Evolutionary conservation across 1,140 invertebrate genomes (phyloP), one percentile per base, ranked within the genome.

Genomic region (Rhynchophorus ferrugineus): DNA sequence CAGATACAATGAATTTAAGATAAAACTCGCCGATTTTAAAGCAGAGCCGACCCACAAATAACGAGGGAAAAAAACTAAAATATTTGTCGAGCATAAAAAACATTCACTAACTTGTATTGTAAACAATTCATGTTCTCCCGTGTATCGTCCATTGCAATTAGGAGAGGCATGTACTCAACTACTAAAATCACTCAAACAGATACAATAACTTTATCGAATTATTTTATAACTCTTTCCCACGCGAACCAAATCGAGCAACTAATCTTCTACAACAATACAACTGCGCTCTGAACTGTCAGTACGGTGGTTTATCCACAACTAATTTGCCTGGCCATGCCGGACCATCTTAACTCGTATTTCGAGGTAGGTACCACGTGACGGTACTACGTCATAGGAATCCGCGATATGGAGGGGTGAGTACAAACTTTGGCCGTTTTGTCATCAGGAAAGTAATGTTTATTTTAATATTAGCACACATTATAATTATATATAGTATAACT

Each of bases 161-260:
- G 11, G 5, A 29, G 24, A 29, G 24, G 24, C 24, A 29, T 29
- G 24, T 6, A 29, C 24, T 13, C 18, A 50, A 3, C 13, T 9
- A 43, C n/a, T n/a, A 44, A 44, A 18, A 19, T 18, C 20, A 17
- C 13, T 24, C 21, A 11, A 20, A 43, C 3, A 45, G 35, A 50
- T 51, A 17, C 49, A 63, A 59, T 61, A 61, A 63, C 61, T 63
- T 63, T n/a, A n/a, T n/a, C n/a, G n/a, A n/a, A n/a, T n/a, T n/a
- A n/a, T n/a, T n/a, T n/a, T n/a, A n/a, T n/a, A n/a, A n/a, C n/a
- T n/a, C n/a, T n/a, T n/a, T n/a, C n/a, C n/a, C n/a, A n/a, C n/a
- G n/a, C n/a, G n/a, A n/a, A n/a, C n/a, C n/a, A n/a, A n/a, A n/a
- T n/a, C n/a, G n/a, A n/a, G n/a, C n/a, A n/a, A n/a, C n/a, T n/a